phyloP scores from a whole-genome alignment of 2,888 invertebrate species.

The Acanthosepion pharaonis region DNA sequence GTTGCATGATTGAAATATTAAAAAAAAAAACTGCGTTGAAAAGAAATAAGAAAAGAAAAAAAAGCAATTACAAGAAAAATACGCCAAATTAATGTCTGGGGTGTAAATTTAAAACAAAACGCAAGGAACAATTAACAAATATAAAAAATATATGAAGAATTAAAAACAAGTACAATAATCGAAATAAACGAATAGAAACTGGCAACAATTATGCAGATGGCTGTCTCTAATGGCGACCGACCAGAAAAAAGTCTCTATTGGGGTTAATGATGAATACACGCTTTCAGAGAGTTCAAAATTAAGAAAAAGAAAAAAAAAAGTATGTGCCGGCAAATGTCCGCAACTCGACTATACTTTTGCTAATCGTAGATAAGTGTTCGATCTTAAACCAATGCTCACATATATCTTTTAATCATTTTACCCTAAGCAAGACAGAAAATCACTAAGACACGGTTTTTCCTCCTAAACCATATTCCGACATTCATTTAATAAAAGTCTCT shows the following conservation, averaged over 20 bases:
- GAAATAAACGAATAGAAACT: background rate
- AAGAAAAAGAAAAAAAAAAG: background rate
- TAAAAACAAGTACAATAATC: background rate
- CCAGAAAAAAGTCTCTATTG: background rate
- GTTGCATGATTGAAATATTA: too few relatives aligned
- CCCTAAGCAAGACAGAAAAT: too few relatives aligned
- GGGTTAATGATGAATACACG: background rate
- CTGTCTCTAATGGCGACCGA: background rate
- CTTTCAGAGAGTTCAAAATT: background rate
- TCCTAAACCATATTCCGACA: too few relatives aligned
- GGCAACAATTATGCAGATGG: background rate
- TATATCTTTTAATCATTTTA: too few relatives aligned
- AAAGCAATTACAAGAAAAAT: background rate
- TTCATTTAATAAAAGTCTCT: too few relatives aligned
- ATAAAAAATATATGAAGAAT: background rate
- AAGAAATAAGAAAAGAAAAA: background rate
- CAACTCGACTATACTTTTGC: background rate
- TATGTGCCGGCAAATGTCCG: background rate
- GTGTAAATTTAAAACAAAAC: background rate
- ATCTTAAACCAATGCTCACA: background rate
- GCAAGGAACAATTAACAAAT: background rate
- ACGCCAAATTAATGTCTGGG: background rate
- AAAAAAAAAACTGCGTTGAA: too few relatives aligned
- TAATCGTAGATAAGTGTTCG: background rate
- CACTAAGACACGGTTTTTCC: too few relatives aligned